Conservation (phyloP, 2,113 vertebrate genomes). For the Boleophthalmus pectinirostris region DNA sequence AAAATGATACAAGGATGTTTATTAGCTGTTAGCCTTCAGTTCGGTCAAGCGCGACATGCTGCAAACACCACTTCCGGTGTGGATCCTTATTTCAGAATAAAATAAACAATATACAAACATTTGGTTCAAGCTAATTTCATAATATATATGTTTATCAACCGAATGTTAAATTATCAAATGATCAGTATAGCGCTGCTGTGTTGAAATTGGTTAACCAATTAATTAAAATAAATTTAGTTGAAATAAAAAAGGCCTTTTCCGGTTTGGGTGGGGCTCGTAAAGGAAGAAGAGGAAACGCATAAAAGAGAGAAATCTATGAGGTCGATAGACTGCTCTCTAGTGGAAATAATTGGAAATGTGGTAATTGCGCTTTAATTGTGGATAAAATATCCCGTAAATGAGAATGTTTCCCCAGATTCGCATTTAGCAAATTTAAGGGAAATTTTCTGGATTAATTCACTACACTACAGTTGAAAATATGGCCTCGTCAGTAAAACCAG, state of each 20-base stretch:
- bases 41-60: neutral
- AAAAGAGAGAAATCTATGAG: neutral
- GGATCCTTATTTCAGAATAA: neutral
- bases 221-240: neutral
- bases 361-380: neutral
- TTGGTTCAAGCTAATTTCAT: neutral
- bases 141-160: neutral
- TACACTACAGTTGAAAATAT: too few species aligned
- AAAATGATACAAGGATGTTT: neutral
- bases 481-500: too few species aligned
- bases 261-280: constrained; percentile 4
- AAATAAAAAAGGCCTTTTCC: neutral
- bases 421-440: too few species aligned
- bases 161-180: neutral
- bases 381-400: neutral
- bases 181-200: neutral
- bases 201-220: neutral
- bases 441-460: too few species aligned
- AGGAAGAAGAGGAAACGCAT: neutral
- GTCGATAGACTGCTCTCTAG: neutral
- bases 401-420: too few species aligned
- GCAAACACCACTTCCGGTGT: neutral
- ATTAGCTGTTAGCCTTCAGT: neutral
- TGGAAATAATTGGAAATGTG: neutral
- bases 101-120: neutral